Percentiles rank a stretch among this genome's conserved stretches.
These are phyloP conservation scores for Rotaria macrura DNA, from an alignment of 2,888 invertebrate species.

Conservation along the genomic window DNA sequence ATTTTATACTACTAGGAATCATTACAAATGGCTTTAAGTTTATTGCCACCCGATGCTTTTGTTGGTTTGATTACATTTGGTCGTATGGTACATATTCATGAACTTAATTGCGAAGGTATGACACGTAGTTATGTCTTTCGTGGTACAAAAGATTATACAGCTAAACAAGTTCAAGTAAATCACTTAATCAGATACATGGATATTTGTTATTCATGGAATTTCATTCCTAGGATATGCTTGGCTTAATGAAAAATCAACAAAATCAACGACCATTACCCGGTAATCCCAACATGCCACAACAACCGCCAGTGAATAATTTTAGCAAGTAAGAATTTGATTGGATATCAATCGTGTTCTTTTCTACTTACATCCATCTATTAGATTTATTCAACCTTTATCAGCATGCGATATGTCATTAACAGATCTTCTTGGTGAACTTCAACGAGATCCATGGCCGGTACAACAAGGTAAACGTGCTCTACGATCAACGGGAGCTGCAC, in stretches of 20 bases:
- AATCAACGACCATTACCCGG: slow-evolving; percentile 33
- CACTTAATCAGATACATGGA: too few species aligned
- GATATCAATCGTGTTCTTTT: too few species aligned
- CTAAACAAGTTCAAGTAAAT: slow-evolving; percentile 36
- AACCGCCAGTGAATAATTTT: slow-evolving; percentile 36
- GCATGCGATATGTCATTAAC: slow-evolving; percentile 89
- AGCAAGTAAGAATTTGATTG: neutral
- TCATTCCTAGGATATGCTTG: slow-evolving; percentile 43
- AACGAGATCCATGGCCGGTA: slow-evolving; percentile 83
- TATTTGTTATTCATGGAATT: too few species aligned
- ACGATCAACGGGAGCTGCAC: slow-evolving; percentile 83
- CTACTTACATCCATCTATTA: slow-evolving; percentile 38
- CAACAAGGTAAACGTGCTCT: slow-evolving; percentile 83
- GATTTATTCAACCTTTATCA: slow-evolving; percentile 84
- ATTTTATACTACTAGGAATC: slow-evolving; percentile 52
- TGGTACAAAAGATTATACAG: slow-evolving; percentile 81
- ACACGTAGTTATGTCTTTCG: slow-evolving; percentile 94
- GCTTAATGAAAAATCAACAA: slow-evolving; percentile 42
- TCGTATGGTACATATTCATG: slow-evolving; percentile 94
- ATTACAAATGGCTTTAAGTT: slow-evolving; percentile 81
- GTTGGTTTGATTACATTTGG: slow-evolving; percentile 95
- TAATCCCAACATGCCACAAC: slow-evolving; percentile 36
- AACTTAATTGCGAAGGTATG: slow-evolving; percentile 81
- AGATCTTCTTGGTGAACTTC: slow-evolving; percentile 79
- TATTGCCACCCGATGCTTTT: slow-evolving; percentile 85